A percentile compares a stretch with the other conserved stretches of the same genome.
These are phyloP conservation scores for Carettochelys insculpta DNA, from an alignment of 2,113 vertebrate genomes.

Conservation along the genomic window DNA sequence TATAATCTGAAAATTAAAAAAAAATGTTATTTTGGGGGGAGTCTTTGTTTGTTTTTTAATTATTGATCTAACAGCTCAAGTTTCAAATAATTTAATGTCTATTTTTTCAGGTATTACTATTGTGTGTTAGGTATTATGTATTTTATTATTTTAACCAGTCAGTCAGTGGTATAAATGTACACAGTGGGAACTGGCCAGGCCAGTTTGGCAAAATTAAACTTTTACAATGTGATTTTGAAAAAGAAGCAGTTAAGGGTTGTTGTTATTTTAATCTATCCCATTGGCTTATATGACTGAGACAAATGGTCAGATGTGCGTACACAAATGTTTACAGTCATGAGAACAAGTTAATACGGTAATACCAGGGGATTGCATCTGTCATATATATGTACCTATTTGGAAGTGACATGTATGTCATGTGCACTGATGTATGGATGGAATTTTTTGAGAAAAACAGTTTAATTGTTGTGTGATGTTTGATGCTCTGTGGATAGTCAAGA, in stretches of 20 bases:
- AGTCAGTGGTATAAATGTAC: not conserved
- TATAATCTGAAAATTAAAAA: not conserved
- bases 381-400: not conserved
- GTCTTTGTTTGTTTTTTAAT: not conserved
- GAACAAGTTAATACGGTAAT: not conserved
- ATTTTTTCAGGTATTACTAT: fast-evolving
- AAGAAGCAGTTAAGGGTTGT: not conserved
- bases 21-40: too few species aligned
- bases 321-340: not conserved
- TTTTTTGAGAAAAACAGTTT: not conserved
- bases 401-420: not conserved
- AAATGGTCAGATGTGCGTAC: not conserved
- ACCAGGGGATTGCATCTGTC: not conserved
- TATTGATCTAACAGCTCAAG: not conserved
- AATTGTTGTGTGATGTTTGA: not conserved
- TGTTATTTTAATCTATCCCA: not conserved
- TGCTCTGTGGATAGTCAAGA: not conserved
- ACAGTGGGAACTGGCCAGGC: not conserved
- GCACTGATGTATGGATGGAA: not conserved
- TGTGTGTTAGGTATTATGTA: not conserved
- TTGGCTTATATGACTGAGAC: not conserved
- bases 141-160: fast-evolving
- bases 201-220: not conserved
- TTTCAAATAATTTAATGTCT: not conserved
- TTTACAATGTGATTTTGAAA: too few species aligned